Base-by-base conservation (phyloP, 2,797 vertebrate genomes). In the Salarias fasciatus region DNA sequence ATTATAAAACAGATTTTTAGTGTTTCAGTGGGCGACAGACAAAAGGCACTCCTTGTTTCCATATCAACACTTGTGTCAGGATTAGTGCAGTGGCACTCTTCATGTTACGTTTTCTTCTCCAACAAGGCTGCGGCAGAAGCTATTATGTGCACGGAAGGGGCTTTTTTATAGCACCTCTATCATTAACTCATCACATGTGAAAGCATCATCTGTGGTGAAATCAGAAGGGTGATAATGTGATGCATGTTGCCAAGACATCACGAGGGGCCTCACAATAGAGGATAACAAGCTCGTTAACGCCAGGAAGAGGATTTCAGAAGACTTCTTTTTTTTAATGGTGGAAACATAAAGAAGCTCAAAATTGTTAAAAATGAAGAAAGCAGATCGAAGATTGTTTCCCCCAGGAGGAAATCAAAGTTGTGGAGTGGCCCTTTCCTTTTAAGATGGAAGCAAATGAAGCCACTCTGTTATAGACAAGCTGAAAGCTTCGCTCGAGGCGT, bases 141-240 rank as follows among this genome's bases (percentile, higher is more conserved):
- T 57, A 37, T 41, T 58, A 31, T 53, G 43, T 53, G 31, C 18
- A 29, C 2, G 13, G 8, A 31, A 18, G 11, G 36, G n/a, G 28
- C 43, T 81, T 64, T 11, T 73, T 74, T 69, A 70, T 78, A 75
- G 66, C 52, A 18, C 11, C 38, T 2, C 5, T 64, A 45, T 78
- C 13, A 77, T 70, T 58, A 66, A 53, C 56, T 54, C 40, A 41
- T 75, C 51, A 61, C 46, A 54, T 18, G 14, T 45, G 61, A 64
- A 24, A 54, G 54, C 42, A 45, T 63, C 58, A 69, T 66, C 31
- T 61, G 10, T 48, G 13, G 6, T 28, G 29, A 38, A 28, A 11
- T 64, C 37, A 43, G 11, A 46, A 11, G 28, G 30, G 9, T 55
- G 53, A 40, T 52, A 3, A 54, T 49, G 37, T 13, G 13, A 44